A percentile compares a stretch with the other conserved stretches of the same genome.
Conservation (phyloP, 2,113 vertebrate genomes). For the Silurus glanis region DNA sequence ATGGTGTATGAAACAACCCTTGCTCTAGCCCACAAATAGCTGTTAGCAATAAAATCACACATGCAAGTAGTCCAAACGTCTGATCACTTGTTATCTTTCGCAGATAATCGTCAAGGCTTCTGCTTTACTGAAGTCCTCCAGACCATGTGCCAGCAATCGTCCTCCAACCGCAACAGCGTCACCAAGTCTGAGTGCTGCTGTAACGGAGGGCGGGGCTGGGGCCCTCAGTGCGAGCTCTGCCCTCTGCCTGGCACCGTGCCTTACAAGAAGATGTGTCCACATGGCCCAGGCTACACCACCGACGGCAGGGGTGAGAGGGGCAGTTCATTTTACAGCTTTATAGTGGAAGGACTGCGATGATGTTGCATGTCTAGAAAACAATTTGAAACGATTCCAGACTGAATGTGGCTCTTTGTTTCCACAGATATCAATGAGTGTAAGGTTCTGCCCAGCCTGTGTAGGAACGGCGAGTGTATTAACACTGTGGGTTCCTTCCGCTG, state of each 20-base stretch:
- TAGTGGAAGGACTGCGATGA: background rate
- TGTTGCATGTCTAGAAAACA: background rate
- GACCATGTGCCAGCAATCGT: constrained; percentile 85
- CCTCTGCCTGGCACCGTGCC: constrained; percentile 86
- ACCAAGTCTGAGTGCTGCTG: constrained; percentile 93
- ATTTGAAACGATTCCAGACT: background rate
- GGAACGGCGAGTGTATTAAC: constrained; percentile 90
- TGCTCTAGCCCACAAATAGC: background rate
- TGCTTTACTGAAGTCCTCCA: constrained; percentile 90
- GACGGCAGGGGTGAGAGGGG: constrained; percentile 82
- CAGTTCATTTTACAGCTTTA: background rate
- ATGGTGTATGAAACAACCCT: no score
- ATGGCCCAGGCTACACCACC: constrained; percentile 85
- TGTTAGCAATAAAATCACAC: background rate
- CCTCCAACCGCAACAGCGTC: constrained; percentile 82
- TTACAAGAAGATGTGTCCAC: constrained; percentile 92
- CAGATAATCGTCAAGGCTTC: constrained; percentile 87
- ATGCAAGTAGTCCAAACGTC: background rate
- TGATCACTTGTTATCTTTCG: background rate
- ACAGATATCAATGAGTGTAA: constrained; percentile 92
- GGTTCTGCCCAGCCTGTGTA: constrained; percentile 84
- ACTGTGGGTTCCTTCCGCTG: constrained; percentile 90
- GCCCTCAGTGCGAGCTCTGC: constrained; percentile 87
- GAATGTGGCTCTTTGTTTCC: background rate
- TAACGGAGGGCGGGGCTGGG: constrained; percentile 85